Percentiles rank a stretch among this genome's conserved stretches.
Evolutionary conservation across 2,888 invertebrate genomes (phyloP).

Genomic region (Acanthosepion lycidas): DNA sequence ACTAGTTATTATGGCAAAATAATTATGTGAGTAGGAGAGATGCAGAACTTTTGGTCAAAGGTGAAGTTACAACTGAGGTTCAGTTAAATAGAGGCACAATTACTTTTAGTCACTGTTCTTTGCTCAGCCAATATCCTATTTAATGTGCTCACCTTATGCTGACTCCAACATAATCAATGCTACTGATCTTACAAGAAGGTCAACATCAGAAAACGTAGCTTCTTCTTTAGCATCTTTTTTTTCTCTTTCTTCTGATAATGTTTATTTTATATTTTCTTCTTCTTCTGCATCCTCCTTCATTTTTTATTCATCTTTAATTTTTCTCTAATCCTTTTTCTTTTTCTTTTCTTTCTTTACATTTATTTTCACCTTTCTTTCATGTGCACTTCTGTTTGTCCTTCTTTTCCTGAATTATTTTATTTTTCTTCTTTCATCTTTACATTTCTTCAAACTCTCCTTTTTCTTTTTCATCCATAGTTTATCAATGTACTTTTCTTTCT

Average conservation of each 20-base stretch:
- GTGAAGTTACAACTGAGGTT: neutral
- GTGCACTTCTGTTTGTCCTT: neutral
- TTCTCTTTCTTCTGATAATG: neutral
- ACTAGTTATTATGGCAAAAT: neutral
- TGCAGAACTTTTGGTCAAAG: neutral
- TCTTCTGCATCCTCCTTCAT: neutral
- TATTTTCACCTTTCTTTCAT: neutral
- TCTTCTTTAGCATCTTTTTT: neutral
- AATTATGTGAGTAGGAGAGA: neutral
- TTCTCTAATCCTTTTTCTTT: too few species aligned
- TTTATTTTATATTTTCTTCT: neutral
- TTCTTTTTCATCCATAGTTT: neutral
- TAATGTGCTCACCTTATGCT: neutral
- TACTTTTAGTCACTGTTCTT: neutral
- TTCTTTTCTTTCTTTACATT: too few species aligned
- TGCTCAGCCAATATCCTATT: neutral
- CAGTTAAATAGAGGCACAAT: neutral
- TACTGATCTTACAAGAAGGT: neutral
- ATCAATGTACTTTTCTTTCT: neutral
- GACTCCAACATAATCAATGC: neutral
- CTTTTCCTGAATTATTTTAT: too few species aligned
- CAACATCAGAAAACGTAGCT: neutral
- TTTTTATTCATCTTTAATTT: neutral
- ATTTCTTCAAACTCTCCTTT: neutral
- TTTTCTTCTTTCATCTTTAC: neutral